Evolutionary conservation across 2,888 invertebrate species (phyloP).

Genomic region (Cantharis rufa): DNA sequence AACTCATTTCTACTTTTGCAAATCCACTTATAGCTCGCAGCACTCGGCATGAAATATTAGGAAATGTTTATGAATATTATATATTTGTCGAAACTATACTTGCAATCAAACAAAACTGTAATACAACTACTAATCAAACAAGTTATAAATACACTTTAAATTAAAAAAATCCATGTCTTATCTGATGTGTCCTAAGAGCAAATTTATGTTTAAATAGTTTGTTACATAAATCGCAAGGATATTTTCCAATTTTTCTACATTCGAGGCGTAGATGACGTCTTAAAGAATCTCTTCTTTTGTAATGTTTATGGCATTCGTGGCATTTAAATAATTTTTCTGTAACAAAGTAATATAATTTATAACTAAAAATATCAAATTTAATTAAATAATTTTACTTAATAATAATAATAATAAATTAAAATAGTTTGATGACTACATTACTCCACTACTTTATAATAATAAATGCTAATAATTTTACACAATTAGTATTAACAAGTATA

Average conservation of each 20-base stretch:
- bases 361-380: not conserved
- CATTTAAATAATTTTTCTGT: not conserved
- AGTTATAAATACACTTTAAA: not conserved
- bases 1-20: not conserved
- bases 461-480: not conserved
- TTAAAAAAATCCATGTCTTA: not conserved
- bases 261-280: not conserved
- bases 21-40: not conserved
- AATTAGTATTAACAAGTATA: not conserved
- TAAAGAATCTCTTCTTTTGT: not conserved
- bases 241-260: constrained; percentile 2
- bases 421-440: too few species aligned
- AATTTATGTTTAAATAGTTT: not conserved
- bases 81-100: not conserved
- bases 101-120: not conserved
- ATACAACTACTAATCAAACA: not conserved
- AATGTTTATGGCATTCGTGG: not conserved
- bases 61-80: too few species aligned
- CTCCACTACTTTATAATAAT: too few species aligned
- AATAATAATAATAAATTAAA: too few species aligned
- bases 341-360: not conserved
- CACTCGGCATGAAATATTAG: not conserved
- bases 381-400: too few species aligned
- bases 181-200: not conserved
- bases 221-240: not conserved